Evolutionary conservation across 2,888 invertebrate species (phyloP).

Genomic region (Gastracanthus pulcherrimus): DNA sequence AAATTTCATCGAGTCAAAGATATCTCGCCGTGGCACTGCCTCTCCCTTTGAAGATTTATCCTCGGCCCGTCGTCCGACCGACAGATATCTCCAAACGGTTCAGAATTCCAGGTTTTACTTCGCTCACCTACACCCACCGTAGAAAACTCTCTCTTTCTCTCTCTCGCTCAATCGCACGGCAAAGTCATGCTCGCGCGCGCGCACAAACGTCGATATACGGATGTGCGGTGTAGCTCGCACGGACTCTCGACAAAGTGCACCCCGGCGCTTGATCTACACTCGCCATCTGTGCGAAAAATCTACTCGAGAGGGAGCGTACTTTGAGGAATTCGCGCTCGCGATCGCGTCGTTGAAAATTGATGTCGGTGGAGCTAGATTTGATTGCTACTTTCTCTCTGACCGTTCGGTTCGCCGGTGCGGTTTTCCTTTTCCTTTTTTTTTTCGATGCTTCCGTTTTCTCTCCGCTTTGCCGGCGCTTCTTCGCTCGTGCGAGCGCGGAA

Average conservation of each 20-base stretch:
- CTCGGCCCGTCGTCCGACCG: not conserved
- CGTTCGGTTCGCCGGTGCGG: not conserved
- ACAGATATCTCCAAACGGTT: not conserved
- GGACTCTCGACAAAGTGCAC: slow-evolving; percentile 64
- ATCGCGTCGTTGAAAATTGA: slow-evolving; percentile 50
- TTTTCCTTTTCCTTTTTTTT: not conserved
- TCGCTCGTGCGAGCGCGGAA: not conserved
- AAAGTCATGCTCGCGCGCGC: not conserved
- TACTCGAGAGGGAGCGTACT: slow-evolving; percentile 47
- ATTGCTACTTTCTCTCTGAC: slow-evolving; percentile 36
- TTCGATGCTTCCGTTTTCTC: too few relatives aligned
- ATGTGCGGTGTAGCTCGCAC: not conserved
- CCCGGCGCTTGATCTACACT: slow-evolving; percentile 66
- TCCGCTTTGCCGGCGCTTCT: not conserved
- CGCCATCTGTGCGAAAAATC: slow-evolving; percentile 67
- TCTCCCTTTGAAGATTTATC: slow-evolving; percentile 27
- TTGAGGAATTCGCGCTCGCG: slow-evolving; percentile 31
- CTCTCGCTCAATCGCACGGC: slow-evolving; percentile 11
- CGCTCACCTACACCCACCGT: too few relatives aligned
- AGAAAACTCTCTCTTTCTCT: not conserved
- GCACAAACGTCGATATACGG: slow-evolving; percentile 22
- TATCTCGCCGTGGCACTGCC: not conserved
- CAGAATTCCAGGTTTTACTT: slow-evolving; percentile 11
- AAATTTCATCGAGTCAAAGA: slow-evolving; percentile 22
- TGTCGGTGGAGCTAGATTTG: slow-evolving; percentile 37